Base-by-base conservation (phyloP, 2,113 vertebrate species). In the Gavia stellata region DNA sequence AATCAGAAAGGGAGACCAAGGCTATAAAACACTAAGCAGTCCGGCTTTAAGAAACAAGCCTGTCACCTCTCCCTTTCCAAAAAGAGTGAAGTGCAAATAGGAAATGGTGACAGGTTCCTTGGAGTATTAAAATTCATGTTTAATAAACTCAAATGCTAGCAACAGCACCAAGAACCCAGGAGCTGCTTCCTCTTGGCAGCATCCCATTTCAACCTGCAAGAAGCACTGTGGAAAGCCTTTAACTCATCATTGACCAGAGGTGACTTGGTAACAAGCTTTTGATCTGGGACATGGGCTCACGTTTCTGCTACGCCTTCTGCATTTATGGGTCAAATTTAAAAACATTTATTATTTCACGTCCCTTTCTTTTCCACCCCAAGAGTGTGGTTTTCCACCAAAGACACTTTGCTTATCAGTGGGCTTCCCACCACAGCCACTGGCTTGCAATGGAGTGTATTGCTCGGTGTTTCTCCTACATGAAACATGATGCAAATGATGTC, bases 21-120 rank as follows among this genome's bases (percentile, higher is more conserved):
- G 55, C 58, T 74, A 36, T 88, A 86, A 95, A 97, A 56, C 87
- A 90, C 70, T 17, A n/a, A 89, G 73, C 77, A 49, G 33, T 21
- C 52, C 5, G 0, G 73, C 73, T 50, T 67, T 73, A 59, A 87
- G 89, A 72, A 80, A 75, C 58, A 90, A 85, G 36, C 59, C 80
- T 44, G 63, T 63, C 91, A 88, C 52, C 83, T 56, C 70, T 87
- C 79, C 36, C 71, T 50, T 94, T 97, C 71, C 91, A 95, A 94
- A 77, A 84, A 83, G 81, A 82, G 70, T 73, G 74, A 96, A 94
- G 90, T 93, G 91, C 84, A 96, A 96, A 97, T 81, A 95, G 95
- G 93, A 97, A 96, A 97, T 2, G 86, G 91, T 95, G 92, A 97
- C 93, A 97, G 93, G 91, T 81, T 92, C 92, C 45, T 97, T 67